Evolutionary conservation across 1,140 invertebrate species (phyloP), one percentile per base, ranked within the genome.

Genomic region (Panonychus citri): DNA sequence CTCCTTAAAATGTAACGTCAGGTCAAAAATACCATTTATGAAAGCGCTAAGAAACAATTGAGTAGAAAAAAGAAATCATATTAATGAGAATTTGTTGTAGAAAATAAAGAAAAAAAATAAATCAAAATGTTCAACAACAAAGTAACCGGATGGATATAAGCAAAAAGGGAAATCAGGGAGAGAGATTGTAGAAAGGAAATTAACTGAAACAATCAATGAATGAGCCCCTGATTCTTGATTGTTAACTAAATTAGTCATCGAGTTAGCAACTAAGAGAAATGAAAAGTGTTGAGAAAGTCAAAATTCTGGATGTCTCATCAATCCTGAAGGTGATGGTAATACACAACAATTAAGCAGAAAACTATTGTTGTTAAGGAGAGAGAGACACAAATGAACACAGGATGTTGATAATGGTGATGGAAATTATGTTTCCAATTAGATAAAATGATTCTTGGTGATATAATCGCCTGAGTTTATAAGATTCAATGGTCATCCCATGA

Each of bases 1-100:
- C 57, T 66, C 66, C 27, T 65, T 62, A 56, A 71, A 71, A 60
- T 68, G 70, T 7, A 60, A 49, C 12, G 64, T 60, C 15, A 71
- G 50, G 43, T 71, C 69, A 57, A 61, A 64, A 10, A 70, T 63
- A 53, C 66, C 67, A 27, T 59, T 60, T 10, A 69, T 58, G 53
- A 57, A 62, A 46, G 42, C n/a, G 27, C 49, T 57, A 48, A 56
- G 53, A 51, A n/a, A 2, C 21, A 7, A 4, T n/a, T n/a, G 17
- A 46, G n/a, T 46, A 21, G 8, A 21, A n/a, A 13, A 24, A 46
- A 1, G 21, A 46, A 19, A 46, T 46, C n/a, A n/a, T n/a, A 12
- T 56, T 55, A 40, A 53, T 40, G n/a, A 40, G 39, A 40, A 40
- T 40, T 40, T 12, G n/a, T 40, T 12, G 39, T 40, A 12, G n/a